Conservation (phyloP, 2,888 invertebrate species). For the Nemapogon koenigi region DNA sequence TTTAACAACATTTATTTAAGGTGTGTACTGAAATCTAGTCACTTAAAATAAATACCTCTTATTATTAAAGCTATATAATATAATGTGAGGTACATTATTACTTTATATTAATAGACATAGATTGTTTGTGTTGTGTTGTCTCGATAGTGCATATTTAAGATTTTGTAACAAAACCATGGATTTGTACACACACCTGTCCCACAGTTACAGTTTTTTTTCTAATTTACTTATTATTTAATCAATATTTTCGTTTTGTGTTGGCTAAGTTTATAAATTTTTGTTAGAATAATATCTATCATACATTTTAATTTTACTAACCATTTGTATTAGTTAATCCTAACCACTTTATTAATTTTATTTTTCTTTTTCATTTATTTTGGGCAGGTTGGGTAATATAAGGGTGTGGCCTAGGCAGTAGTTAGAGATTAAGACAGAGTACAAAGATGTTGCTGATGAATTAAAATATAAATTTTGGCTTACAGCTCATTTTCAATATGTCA, state of each 20-base stretch:
- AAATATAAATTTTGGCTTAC: slow-evolving; percentile 54
- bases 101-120: slow-evolving; percentile 9
- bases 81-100: slow-evolving; percentile 18
- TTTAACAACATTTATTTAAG: slow-evolving; percentile 33
- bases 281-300: slow-evolving; percentile 47
- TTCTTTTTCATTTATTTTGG: slow-evolving; percentile 45
- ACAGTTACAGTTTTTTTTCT: slow-evolving; percentile 25
- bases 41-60: slow-evolving; percentile 47
- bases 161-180: slow-evolving; percentile 8
- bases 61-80: too few relatives aligned
- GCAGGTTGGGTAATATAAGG: slow-evolving; percentile 65
- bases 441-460: slow-evolving; percentile 45
- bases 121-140: slow-evolving; percentile 53
- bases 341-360: slow-evolving; percentile 24
- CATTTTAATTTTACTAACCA: slow-evolving; percentile 40
- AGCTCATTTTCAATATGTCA: slow-evolving; percentile 58
- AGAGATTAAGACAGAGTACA: slow-evolving; percentile 63
- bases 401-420: slow-evolving; percentile 65
- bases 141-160: slow-evolving; percentile 1
- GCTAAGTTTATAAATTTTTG: slow-evolving; percentile 30
- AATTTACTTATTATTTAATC: slow-evolving; percentile 18
- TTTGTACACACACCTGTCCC: slow-evolving; percentile 24
- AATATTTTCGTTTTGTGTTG: slow-evolving; percentile 29
- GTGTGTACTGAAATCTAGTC: slow-evolving; percentile 59
- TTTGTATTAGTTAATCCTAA: slow-evolving; percentile 36